Evolutionary conservation across 2,797 vertebrate species (phyloP), one percentile per base, ranked within the genome.

Genomic region (Lerista edwardsae): DNA sequence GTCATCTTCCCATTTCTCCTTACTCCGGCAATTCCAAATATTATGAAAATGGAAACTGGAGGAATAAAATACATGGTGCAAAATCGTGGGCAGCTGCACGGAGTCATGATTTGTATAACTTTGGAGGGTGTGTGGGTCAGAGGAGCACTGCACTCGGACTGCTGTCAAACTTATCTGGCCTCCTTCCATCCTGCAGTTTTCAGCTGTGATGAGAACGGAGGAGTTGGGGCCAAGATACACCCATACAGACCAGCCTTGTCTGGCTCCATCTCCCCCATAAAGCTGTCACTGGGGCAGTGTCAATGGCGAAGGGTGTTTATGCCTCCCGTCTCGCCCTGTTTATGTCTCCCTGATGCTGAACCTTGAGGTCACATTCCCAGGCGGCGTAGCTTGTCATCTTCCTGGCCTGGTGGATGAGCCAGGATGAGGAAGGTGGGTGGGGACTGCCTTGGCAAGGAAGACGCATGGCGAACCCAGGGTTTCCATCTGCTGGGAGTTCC

Each of bases 251-350:
- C 11, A 0, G 3, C 6, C 61, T 21, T n/a, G 7, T 57, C 65
- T n/a, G 75, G n/a, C 39, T 51, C 62, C 75, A 17, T 59, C 67
- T 55, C 64, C 72, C 84, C 68, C 1, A 0, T 4, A 0, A 78
- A 84, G 68, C 62, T 10, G 12, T 57, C 59, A 71, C 17, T 65
- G 0, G 5, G 1, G 5, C 5, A 27, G 55, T 67, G 76, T 73
- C 64, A 62, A 21, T 21, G 1, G 10, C 51, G 0, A 7, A 47
- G 25, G 0, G 0, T 74, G 84, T 88, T 91, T 88, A 87, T 0
- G 0, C 25, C 3, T 0, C 59, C 69, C 2, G 0, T 47, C 76
- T 65, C 2, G 23, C 64, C 72, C 1, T 19, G 0, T 0, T 9
- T 77, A 64, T 0, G 51, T 86, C 81, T 82, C 82, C 79, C 80